Base-by-base conservation (phyloP, 2,888 invertebrate species). In the Dolichopus griseipennis region DNA sequence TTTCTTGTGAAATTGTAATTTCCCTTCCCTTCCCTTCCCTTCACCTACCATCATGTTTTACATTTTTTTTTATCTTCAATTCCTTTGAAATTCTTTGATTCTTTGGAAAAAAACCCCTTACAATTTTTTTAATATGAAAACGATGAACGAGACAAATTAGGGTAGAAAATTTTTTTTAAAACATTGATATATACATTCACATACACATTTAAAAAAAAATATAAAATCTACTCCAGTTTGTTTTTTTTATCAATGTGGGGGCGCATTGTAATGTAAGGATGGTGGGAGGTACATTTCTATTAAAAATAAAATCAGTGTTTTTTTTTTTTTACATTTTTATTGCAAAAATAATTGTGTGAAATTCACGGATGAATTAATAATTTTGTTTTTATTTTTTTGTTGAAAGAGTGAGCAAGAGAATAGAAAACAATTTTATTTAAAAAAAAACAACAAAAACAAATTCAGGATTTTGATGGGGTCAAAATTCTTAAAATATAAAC, bases 261-360 rank as follows among this genome's bases (percentile, higher is more conserved):
- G 52, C 9, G 6, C 18, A 52, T 4, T 15, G 12, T 52, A 52
- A 18, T 6, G n/a, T 52, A 15, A n/a, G n/a, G n/a, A 41, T 9
- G 41, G 15, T 41, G 41, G 9, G 41, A 15, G 52, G 18, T 37
- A 9, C 4, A 18, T 18, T 52, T 52, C 18, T 18, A 37, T n/a
- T 52, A 18, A 52, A 18, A 6, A 15, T 1, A 52, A 18, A 52
- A 18, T 52, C 52, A 52, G 9, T 52, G 18, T 52, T 52, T n/a
- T 52, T 2, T 18, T 18, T 2, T 27, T 4, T 27, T 4, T 52
- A n/a, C 2, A 52, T 18, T 52, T 52, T 52, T 52, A 52, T 52
- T 52, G 52, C 52, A 52, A 52, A 52, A 18, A 52, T 52, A 52
- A 52, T 52, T 52, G 52, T 52, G 52, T 52, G 52, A 52, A 52